Evolutionary conservation across 2,797 vertebrate species (phyloP).

Genomic region (Pangasius mekongensis): DNA sequence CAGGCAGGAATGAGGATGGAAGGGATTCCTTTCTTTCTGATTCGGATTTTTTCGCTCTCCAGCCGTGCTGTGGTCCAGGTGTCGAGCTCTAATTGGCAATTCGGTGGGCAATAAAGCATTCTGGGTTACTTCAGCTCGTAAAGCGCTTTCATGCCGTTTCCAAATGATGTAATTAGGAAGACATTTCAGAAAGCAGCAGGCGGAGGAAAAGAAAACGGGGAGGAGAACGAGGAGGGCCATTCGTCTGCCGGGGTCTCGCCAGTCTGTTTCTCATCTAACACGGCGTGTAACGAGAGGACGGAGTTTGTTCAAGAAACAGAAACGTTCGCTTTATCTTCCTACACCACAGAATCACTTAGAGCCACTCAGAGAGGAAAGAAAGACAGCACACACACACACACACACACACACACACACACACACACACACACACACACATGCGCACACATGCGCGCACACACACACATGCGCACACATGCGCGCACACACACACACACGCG

Average conservation of each 20-base stretch:
- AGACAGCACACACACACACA: slow-evolving; percentile 27
- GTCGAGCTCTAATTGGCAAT: slow-evolving; percentile 82
- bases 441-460: too few species aligned
- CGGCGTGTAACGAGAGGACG: slow-evolving; percentile 68
- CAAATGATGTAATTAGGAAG: slow-evolving; percentile 81
- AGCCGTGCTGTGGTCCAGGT: slow-evolving; percentile 74
- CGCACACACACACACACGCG: too few species aligned
- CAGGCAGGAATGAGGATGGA: neutral
- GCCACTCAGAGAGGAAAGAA: slow-evolving; percentile 25
- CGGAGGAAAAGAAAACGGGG: slow-evolving; percentile 19
- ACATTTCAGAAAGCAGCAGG: slow-evolving; percentile 57
- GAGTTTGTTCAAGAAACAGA: slow-evolving; percentile 69
- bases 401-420: neutral
- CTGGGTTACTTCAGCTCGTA: slow-evolving; percentile 72
- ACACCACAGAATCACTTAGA: slow-evolving; percentile 51
- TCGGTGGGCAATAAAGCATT: slow-evolving; percentile 77
- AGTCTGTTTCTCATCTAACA: slow-evolving; percentile 73
- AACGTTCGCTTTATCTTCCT: slow-evolving; percentile 64
- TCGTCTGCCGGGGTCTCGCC: slow-evolving; percentile 63
- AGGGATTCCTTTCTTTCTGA: neutral
- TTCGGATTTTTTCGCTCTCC: slow-evolving; percentile 32
- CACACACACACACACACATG: neutral
- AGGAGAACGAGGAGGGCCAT: slow-evolving; percentile 57
- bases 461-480: neutral
- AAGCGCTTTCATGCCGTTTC: slow-evolving; percentile 78